Base-by-base conservation (phyloP, 2,797 vertebrate species). In the Dromococcyx pavoninus region DNA sequence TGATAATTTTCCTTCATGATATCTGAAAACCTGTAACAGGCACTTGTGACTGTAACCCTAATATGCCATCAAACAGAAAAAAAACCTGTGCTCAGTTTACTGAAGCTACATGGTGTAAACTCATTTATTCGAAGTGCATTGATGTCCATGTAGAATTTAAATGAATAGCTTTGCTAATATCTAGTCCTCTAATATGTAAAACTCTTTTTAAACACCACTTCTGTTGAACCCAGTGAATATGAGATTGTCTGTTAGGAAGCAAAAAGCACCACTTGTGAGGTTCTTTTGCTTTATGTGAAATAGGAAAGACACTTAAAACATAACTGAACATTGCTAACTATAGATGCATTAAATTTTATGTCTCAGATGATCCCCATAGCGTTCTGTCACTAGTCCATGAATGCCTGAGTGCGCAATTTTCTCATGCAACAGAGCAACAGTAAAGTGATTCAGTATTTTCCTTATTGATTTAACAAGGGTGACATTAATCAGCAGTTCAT, bases 381-480 rank as follows among this genome's bases (percentile, higher is more conserved):
- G 24, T 86, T 94, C 65, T 73, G 24, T 73, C 25, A 15, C 32
- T 24, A 43, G 30, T 37, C 27, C 32, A 25, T 46, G 30, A 86
- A 79, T 83, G 69, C 33, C 33, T 73, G 51, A 66, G 37, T 79
- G n/a, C 78, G 82, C n/a, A 46, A 41, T 75, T 81, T 71, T 43
- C 43, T 86, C 75, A 82, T 35, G 41, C 14, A 85, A 54, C 27
- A 41, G 53, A 72, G 44, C 35, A 85, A 65, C 80, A 23, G 46
- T 92, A 58, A 96, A 91, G 37, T 44, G 28, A 60, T 78, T 90
- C 57, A 57, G 22, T 83, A 72, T 71, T 96, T 96, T 94, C 39
- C 46, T 85, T 91, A 90, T 75, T 96, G 96, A 95, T 91, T 88
- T 95, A 95, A 96, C 73, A 89, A 94, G 85, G 74, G 57, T 90